These are phyloP conservation scores for Onthophagus sagittarius DNA, from an alignment of 2,888 invertebrate genomes.

Conservation along the genomic window DNA sequence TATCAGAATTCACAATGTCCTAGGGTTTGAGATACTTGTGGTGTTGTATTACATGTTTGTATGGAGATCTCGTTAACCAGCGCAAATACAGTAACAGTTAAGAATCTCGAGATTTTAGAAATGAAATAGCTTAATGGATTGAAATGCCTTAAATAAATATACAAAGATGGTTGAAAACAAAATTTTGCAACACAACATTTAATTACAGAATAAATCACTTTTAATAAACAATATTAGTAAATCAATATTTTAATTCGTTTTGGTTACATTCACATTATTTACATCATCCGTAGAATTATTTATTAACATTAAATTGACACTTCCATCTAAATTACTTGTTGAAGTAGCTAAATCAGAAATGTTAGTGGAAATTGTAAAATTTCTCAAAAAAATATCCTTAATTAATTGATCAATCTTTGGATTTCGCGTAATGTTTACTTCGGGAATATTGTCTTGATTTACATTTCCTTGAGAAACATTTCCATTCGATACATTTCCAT, in stretches of 20 bases:
- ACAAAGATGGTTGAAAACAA: neutral
- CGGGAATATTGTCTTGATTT: neutral
- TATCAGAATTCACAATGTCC: no score
- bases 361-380: neutral
- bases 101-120: no score
- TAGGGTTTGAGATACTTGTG: no score
- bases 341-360: neutral
- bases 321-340: no score
- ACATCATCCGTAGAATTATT: neutral
- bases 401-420: neutral
- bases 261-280: neutral
- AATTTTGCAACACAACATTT: neutral
- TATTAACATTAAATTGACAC: no score
- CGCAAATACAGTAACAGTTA: no score
- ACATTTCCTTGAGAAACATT: no score
- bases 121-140: neutral
- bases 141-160: neutral
- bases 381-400: conserved; percentile 2
- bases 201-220: neutral
- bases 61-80: no score
- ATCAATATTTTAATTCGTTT: neutral
- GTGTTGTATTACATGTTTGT: no score
- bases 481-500: no score
- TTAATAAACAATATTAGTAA: neutral
- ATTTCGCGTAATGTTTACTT: neutral